Percentiles rank a stretch among this genome's conserved stretches.
phyloP scores from a whole-genome alignment of 2,113 vertebrate species.

The Labeo rohita region DNA sequence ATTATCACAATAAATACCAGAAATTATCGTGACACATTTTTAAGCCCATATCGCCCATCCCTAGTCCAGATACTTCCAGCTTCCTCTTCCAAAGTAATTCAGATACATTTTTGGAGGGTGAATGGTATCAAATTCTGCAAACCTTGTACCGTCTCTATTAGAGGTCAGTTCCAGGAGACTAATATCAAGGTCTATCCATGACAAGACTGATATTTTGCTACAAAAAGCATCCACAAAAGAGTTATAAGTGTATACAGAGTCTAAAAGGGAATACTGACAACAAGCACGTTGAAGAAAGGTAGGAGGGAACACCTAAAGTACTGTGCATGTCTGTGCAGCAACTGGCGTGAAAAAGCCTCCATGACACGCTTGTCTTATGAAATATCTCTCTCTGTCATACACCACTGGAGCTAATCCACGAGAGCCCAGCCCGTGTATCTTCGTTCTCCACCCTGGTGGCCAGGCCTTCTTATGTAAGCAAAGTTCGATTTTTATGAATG shows the following conservation, averaged over 20 bases:
- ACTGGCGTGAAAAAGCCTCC: not conserved
- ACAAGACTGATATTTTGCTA: not conserved
- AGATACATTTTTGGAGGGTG: not conserved
- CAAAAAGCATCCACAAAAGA: not conserved
- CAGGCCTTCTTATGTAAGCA: constrained; percentile 1
- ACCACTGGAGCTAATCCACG: not conserved
- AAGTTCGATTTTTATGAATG: constrained; percentile 4
- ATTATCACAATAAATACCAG: no score
- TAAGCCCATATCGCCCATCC: no score
- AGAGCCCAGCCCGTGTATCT: not conserved
- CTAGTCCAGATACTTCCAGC: not conserved
- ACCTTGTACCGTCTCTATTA: not conserved
- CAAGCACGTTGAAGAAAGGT: not conserved
- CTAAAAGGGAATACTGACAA: not conserved
- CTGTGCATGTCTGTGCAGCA: constrained; percentile 27
- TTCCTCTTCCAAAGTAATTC: not conserved
- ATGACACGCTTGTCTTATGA: not conserved
- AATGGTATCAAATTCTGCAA: constrained; percentile 1
- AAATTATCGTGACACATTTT: no score
- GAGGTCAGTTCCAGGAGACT: not conserved
- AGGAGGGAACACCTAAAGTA: not conserved
- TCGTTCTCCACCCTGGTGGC: constrained; percentile 16
- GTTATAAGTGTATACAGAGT: not conserved
- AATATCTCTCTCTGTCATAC: not conserved
- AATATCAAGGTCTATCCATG: not conserved